Evolutionary conservation across 1,140 invertebrate genomes (phyloP).

Genomic region (Cotesia chilonis): DNA sequence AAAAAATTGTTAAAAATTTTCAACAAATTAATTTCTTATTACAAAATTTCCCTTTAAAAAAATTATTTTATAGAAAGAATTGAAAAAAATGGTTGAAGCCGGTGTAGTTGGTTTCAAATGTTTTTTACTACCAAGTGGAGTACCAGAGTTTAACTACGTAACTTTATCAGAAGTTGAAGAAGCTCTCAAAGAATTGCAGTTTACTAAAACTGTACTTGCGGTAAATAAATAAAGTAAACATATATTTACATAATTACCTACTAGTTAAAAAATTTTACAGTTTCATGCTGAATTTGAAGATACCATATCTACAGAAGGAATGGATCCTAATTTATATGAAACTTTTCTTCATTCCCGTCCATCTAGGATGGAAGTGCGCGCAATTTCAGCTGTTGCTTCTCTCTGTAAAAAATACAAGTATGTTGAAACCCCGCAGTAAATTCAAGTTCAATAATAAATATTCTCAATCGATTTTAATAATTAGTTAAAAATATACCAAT

Average conservation of each 20-base stretch:
- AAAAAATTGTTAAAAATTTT: too few relatives aligned
- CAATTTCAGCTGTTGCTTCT: constrained; percentile 69
- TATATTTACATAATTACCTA: constrained; percentile 9
- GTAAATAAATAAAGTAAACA: constrained; percentile 59
- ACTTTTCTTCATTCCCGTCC: constrained; percentile 74
- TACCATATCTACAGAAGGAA: constrained; percentile 36
- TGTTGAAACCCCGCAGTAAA: constrained; percentile 39
- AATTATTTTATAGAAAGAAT: constrained; percentile 64
- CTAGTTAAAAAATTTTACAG: constrained; percentile 58
- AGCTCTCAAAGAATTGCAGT: constrained; percentile 67
- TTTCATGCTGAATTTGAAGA: constrained; percentile 74
- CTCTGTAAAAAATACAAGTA: constrained; percentile 70
- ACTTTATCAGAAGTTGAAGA: constrained; percentile 66
- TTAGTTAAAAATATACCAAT: neutral
- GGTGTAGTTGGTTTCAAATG: constrained; percentile 81
- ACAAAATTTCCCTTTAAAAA: too few relatives aligned
- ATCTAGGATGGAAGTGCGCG: constrained; percentile 72
- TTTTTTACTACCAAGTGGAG: constrained; percentile 74
- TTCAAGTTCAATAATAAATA: neutral
- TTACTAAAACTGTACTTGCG: constrained; percentile 68
- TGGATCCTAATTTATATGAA: constrained; percentile 68
- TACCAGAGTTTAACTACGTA: constrained; percentile 74
- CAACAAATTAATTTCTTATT: too few relatives aligned
- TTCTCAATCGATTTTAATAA: neutral
- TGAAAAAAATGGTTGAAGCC: constrained; percentile 69